Evolutionary conservation across 2,797 vertebrate species (phyloP).

Genomic region (Manis pentadactyla): DNA sequence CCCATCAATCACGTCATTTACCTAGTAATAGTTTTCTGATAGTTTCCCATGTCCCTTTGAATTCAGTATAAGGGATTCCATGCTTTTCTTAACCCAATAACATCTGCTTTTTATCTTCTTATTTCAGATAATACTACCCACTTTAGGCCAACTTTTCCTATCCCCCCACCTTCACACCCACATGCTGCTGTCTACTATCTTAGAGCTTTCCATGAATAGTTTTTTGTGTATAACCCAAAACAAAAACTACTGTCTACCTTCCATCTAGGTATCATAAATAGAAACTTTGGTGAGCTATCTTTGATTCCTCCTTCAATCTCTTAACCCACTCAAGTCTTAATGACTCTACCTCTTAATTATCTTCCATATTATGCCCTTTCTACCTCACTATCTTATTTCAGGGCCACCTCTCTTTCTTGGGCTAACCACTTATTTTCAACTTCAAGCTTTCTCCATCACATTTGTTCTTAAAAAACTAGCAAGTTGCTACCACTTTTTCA

Average conservation of each 20-base stretch:
- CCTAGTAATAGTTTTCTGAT: conserved; percentile 49
- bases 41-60: neutral
- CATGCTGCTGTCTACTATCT: neutral
- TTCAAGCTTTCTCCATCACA: neutral
- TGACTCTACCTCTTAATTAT: neutral
- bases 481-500: neutral
- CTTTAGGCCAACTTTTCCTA: neutral
- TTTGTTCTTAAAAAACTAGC: neutral
- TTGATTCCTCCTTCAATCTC: neutral
- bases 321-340: neutral
- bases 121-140: neutral
- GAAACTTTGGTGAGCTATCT: neutral
- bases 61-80: neutral
- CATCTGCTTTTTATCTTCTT: conserved; percentile 10
- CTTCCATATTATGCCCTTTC: neutral
- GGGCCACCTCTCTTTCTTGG: neutral
- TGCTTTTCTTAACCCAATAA: neutral
- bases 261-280: neutral
- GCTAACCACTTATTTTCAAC: neutral
- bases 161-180: neutral
- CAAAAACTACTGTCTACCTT: neutral
- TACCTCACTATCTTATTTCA: neutral
- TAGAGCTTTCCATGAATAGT: neutral
- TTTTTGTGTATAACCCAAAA: neutral
- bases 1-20: conserved; percentile 55